Base-by-base conservation (phyloP, 2,113 vertebrate genomes). In the Microcebus tavaratra region DNA sequence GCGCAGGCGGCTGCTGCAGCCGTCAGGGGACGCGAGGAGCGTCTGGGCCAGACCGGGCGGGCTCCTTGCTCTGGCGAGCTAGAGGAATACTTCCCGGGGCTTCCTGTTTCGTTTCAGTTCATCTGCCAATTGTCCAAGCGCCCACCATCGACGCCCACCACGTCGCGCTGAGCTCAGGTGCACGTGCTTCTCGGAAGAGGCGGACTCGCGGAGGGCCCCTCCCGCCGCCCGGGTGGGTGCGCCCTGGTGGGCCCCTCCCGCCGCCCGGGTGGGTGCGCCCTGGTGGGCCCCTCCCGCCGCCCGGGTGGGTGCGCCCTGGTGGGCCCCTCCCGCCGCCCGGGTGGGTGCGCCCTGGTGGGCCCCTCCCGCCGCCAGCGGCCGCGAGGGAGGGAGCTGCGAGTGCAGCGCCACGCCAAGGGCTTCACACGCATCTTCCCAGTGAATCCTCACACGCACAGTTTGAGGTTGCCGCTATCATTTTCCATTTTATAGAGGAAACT, bases 171-270 rank as follows among this genome's bases (percentile, higher is more conserved):
- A 31, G 23, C 8, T 31, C 50, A 5, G 4, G 21, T 34, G 20
- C 11, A 29, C 14, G 42, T 4, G 27, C 36, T 83, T 42, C 50
- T 45, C 17, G 15, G 36, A n/a, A 20, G 42, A 6, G 17, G n/a
- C 11, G 20, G 53, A 6, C 5, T 27, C 1, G 6, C 0, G 5
- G 17, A 57, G 1, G 25, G 31, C 2, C 1, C 50, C 13, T 53
- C 50, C 13, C 50, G 13, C 12, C 45, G 45, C 10, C 45, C 17
- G 27, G 1, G 34, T 9, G 27, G 1, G 34, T 9, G 9, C 45
- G 9, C 45, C 45, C 45, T 42, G 39, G 39, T 39, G 39, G 39
- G 42, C 42, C 6, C 42, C 42, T 42, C 42, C 42, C 42, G 42
- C 42, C 42, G 42, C 42, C 42, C 42, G 6, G 42, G 42, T 42